Base-by-base conservation (phyloP, 2,113 vertebrate species). In the Serilophus lunatus region DNA sequence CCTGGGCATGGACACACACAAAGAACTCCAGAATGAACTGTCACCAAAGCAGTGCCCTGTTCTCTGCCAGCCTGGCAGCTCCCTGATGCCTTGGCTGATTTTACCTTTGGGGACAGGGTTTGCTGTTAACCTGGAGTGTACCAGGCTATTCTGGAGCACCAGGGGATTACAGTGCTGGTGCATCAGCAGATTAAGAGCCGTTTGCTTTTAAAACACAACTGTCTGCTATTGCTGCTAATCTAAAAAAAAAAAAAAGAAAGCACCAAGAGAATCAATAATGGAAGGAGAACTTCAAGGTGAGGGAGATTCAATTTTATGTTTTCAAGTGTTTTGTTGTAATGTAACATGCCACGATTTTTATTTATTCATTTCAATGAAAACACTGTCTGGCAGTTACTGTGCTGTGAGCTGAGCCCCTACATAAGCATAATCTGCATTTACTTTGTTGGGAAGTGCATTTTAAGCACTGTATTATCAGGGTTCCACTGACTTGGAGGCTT, bases 301-400 rank as follows among this genome's bases (percentile, higher is more conserved):
- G 59, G 38, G 80, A 65, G 59, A 79, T 60, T 92, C 66, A 71
- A 12, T 83, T 78, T 82, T 75, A 54, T 77, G 42, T 71, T 95
- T 88, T 69, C 81, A 87, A 75, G 44, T 71, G 69, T 89, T 92
- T 61, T 35, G 57, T 38, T 80, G 71, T 61, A 85, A 89, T 53
- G 57, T 35, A 84, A 74, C 50, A 29, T 24, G 26, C 53, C 70
- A 25, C 19, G 19, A 82, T n/a, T 90, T 89, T 91, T 87, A 80
- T 57, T 86, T 91, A 81, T 75, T 75, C 18, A 47, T 95, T 63
- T 78, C 49, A 65, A 89, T 61, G 74, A 79, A 91, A 94, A 89
- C 28, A 53, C 11, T 31, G 36, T 33, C 81, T 85, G 83, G 51
- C 33, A 69, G n/a, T 64, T 74, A n/a, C 53, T 63, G 8, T 22